Percentiles rank a stretch among this genome's conserved stretches.
Evolutionary conservation across 2,888 invertebrate genomes (phyloP).

Genomic region (Empis stercorea): DNA sequence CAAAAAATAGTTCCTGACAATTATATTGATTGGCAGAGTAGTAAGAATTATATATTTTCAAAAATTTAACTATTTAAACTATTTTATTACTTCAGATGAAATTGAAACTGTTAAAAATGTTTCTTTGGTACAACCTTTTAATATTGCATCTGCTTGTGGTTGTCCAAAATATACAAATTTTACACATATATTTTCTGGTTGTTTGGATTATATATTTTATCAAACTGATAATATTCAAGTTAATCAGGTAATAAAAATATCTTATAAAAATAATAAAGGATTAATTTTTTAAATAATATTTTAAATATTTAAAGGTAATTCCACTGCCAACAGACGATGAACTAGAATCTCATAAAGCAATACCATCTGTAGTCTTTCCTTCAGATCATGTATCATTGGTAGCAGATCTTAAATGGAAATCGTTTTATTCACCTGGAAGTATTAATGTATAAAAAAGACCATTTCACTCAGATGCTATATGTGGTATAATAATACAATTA

Average conservation of each 20-base stretch:
- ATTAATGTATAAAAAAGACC: no score
- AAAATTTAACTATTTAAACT: background rate
- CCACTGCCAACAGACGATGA: conserved; percentile 72
- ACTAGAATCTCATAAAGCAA: conserved; percentile 55
- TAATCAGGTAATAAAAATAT: conserved; percentile 40
- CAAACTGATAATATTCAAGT: conserved; percentile 51
- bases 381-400: conserved; percentile 89
- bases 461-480: no score
- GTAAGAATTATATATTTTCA: conserved; percentile 40
- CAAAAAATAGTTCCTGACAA: conserved; percentile 49
- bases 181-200: conserved; percentile 67
- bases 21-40: conserved; percentile 64
- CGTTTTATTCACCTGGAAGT: background rate
- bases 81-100: conserved; percentile 38
- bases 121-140: conserved; percentile 48
- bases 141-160: conserved; percentile 68
- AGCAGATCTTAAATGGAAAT: conserved; percentile 49
- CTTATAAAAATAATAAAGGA: no score
- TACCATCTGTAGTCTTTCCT: conserved; percentile 82
- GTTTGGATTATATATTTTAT: conserved; percentile 86
- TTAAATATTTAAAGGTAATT: conserved; percentile 44
- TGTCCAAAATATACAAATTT: conserved; percentile 75
- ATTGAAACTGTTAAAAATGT: conserved; percentile 52
- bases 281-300: background rate
- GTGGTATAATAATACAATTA: no score